Base-by-base conservation (phyloP, 1,140 invertebrate genomes). In the Brachionus paranguensis region DNA sequence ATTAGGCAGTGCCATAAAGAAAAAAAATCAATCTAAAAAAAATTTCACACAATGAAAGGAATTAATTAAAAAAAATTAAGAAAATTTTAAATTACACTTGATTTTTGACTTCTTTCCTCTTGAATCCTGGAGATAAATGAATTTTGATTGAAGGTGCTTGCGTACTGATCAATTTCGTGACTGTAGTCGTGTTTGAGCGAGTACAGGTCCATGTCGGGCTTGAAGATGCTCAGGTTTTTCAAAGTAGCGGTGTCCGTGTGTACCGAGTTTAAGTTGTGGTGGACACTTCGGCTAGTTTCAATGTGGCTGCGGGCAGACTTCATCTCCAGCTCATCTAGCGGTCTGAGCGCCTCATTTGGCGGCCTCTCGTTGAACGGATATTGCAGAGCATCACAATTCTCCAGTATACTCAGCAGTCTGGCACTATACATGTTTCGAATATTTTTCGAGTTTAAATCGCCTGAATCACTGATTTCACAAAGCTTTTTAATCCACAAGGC, bases 401-500 rank as follows among this genome's bases (percentile, higher is more conserved):
- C 78, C 8, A 81, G 53, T 27, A 81, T 68, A 41, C 41, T 20
- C 12, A 81, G n/a, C n/a, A 81, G 27, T 81, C 43, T 60, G 12
- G 33, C 50, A 14, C 78, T 81, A 47, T 81, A 81, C 33, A 68
- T 64, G 43, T 81, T 81, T 64, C 78, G 29, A 24, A 68, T 64
- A 45, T 47, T 60, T 47, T 81, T 81, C n/a, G 14, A 60, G 43
- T 45, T 37, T 0, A 81, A 45, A 41, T 60, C 50, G 14, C 72
- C 43, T 27, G 72, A 29, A 8, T 86, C 86, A 70, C 86, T 81
- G n/a, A 85, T 87, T 84, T 89, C 88, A 87, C 88, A 89, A 27
- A 89, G 84, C 83, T 89, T 89, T 84, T 89, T 89, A 65, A 89
- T 89, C 89, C 89, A 89, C 12, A 89, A 86, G 29, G 89, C 89